phyloP scores from a whole-genome alignment of 2,113 vertebrate genomes.

The Macquaria ambigua region DNA sequence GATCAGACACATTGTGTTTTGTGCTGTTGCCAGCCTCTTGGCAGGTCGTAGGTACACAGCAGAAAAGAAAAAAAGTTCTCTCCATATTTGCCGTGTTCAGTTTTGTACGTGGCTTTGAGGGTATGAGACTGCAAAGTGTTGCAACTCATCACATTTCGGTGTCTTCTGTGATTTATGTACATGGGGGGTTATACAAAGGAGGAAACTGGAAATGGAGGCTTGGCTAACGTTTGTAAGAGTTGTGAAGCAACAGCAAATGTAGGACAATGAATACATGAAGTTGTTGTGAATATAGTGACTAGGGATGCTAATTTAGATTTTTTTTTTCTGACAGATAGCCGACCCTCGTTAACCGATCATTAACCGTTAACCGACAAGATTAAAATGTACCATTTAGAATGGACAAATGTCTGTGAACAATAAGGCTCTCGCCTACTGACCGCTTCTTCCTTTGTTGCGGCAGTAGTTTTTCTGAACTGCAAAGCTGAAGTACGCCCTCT shows the following conservation, averaged over 20 bases:
- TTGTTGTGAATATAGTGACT: neutral
- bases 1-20: slow-evolving; percentile 38
- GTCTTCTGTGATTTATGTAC: slow-evolving; percentile 42
- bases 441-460: no score
- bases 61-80: slow-evolving; percentile 17
- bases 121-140: slow-evolving; percentile 15
- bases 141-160: slow-evolving; percentile 35
- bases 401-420: no score
- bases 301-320: no score
- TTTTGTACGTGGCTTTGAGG: slow-evolving; percentile 25
- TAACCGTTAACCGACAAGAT: no score
- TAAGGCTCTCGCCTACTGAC: no score
- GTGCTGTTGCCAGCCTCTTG: slow-evolving; percentile 43
- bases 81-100: slow-evolving; percentile 36
- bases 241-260: slow-evolving; percentile 40
- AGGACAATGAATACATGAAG: neutral
- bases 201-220: slow-evolving; percentile 48
- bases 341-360: no score
- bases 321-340: no score
- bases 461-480: no score
- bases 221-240: slow-evolving; percentile 35
- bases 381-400: no score
- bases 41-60: slow-evolving; percentile 20
- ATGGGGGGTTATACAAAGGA: slow-evolving; percentile 36
- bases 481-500: no score